phyloP scores from a whole-genome alignment of 2,113 vertebrate genomes.

The Symphodus melops region DNA sequence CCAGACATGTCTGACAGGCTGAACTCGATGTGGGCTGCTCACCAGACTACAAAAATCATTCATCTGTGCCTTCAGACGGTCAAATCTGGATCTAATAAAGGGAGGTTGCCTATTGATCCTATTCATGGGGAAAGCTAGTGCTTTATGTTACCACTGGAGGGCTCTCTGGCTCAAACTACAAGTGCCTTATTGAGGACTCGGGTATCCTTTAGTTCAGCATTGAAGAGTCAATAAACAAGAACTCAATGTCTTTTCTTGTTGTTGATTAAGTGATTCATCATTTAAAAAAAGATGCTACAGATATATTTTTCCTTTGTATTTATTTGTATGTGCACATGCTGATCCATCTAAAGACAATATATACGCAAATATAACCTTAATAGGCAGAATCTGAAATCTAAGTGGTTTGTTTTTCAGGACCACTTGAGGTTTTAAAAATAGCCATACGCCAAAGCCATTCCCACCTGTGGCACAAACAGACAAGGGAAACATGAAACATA shows the following conservation, averaged over 20 bases:
- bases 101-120: slow-evolving; percentile 79
- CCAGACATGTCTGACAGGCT: slow-evolving; percentile 86
- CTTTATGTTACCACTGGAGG: slow-evolving; percentile 76
- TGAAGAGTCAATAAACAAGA: neutral
- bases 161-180: slow-evolving; percentile 78
- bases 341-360: neutral
- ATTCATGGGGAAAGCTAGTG: slow-evolving; percentile 50
- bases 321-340: neutral
- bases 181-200: slow-evolving; percentile 1
- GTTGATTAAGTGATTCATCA: neutral
- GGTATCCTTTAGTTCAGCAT: slow-evolving; percentile 19
- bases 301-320: neutral
- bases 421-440: slow-evolving; percentile 4
- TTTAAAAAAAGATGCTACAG: neutral
- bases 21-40: slow-evolving; percentile 84
- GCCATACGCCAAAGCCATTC: neutral
- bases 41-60: slow-evolving; percentile 89
- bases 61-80: slow-evolving; percentile 85
- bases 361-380: neutral
- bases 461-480: slow-evolving; percentile 62
- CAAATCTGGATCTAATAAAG: slow-evolving; percentile 89
- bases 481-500: slow-evolving; percentile 60
- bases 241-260: too few species aligned
- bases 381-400: slow-evolving; percentile 8
- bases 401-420: slow-evolving; percentile 8